Evolutionary conservation across 2,888 invertebrate genomes (phyloP).

Genomic region (Anagyrus pseudococci): DNA sequence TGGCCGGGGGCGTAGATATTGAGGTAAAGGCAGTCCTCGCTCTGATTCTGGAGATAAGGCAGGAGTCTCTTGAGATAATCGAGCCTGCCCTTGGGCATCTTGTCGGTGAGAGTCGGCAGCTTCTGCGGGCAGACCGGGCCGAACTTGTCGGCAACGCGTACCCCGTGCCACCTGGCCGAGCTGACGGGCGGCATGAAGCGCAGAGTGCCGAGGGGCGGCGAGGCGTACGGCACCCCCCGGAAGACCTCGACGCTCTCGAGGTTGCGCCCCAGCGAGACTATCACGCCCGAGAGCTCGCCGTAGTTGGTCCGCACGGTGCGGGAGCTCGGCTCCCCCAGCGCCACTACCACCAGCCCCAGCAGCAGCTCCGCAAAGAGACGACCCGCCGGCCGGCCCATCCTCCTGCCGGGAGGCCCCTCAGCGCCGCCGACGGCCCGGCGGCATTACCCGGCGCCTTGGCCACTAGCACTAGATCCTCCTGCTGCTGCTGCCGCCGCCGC

Average conservation of each 20-base stretch:
- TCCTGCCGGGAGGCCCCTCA: too few species aligned
- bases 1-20: constrained; percentile 96
- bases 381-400: not conserved
- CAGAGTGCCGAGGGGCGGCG: constrained; percentile 85
- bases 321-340: constrained; percentile 67
- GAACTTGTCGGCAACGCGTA: constrained; percentile 85
- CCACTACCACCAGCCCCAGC: constrained; percentile 2
- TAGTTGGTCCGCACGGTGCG: constrained; percentile 88
- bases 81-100: constrained; percentile 87
- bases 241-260: constrained; percentile 92
- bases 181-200: constrained; percentile 97
- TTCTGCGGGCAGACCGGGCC: constrained; percentile 93
- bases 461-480: too few species aligned
- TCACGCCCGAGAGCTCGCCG: constrained; percentile 85
- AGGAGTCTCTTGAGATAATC: constrained; percentile 88
- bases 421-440: not conserved
- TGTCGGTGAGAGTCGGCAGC: constrained; percentile 83
- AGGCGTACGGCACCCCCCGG: constrained; percentile 93
- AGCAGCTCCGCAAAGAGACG: constrained; percentile 1
- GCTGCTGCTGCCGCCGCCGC: not conserved
- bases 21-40: constrained; percentile 95
- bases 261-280: constrained; percentile 77
- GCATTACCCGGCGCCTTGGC: too few species aligned
- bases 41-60: constrained; percentile 88
- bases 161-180: constrained; percentile 90